Base-by-base conservation (phyloP, 2,113 vertebrate species). In the Sebastes schlegelii region DNA sequence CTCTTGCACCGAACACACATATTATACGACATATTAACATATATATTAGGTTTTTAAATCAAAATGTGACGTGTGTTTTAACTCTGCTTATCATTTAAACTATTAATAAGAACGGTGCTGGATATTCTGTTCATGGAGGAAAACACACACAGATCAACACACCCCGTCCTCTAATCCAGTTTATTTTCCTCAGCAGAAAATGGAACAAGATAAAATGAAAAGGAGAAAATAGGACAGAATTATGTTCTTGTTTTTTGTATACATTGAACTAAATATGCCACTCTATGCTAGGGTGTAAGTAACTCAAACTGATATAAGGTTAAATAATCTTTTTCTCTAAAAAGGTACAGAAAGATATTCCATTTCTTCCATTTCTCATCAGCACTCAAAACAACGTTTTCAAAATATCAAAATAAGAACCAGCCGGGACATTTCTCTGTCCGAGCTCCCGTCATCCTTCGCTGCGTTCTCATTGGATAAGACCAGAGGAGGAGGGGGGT, bases 261-360 rank as follows among this genome's bases (percentile, higher is more conserved):
- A 98, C 97, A 96, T 96, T 97, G 96, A 97, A 99, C 98, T 97
- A 93, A 93, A 92, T 95, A 97, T 95, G 96, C 95, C 97, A 96
- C 96, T 96, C 97, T 98, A 99, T 95, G 96, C 97, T 99, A 98
- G 93, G 95, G 95, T 97, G 97, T 97, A 97, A 98, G 97, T 99
- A 97, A 98, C 97, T 98, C 97, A 98, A 98, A 93, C 92, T 87
- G 88, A 97, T 98, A 98, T 96, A 97, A 95, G 97, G 97, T 98
- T 99, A 99, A 98, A 99, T 98, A 98, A 98, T 95, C 95, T 95
- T 96, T 96, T 93, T 93, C 95, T 91, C 97, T 95, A 74, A 91
- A 93, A 98, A 90, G 96, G 96, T 97, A 97, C 96, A 98, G 96
- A 92, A 93, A 92, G 96, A 97, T 96, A 97, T 95, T 96, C 95